A percentile compares a stretch with the other conserved stretches of the same genome.
Conservation (phyloP, 2,797 vertebrate species). For the Lacerta bilineata region DNA sequence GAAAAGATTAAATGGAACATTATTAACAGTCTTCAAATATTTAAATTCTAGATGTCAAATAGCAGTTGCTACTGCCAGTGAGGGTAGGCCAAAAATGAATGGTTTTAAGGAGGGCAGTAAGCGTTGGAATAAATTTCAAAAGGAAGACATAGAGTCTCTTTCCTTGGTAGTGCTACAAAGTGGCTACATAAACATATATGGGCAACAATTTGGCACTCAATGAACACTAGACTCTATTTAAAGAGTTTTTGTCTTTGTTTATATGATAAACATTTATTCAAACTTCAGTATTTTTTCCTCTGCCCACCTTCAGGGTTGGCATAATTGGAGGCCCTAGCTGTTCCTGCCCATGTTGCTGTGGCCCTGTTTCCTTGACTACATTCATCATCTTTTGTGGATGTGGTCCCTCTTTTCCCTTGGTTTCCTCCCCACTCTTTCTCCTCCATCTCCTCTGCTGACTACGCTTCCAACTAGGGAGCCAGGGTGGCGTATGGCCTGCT, state of each 20-base stretch:
- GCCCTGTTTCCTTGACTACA: not conserved
- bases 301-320: constrained; percentile 6
- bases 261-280: not conserved
- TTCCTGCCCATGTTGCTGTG: not conserved
- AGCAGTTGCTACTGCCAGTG: not conserved
- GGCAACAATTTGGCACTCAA: not conserved
- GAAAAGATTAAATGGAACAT: constrained; percentile 1
- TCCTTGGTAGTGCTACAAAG: not conserved
- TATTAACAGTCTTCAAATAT: constrained; percentile 8
- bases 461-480: not conserved
- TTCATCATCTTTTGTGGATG: not conserved
- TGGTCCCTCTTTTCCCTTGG: not conserved
- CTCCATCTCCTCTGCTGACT: not conserved
- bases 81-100: not conserved
- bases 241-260: constrained; percentile 2
- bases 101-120: not conserved
- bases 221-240: constrained; percentile 1
- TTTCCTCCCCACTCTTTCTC: not conserved
- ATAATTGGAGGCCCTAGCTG: not conserved
- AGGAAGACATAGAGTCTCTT: not conserved
- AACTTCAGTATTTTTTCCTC: not conserved
- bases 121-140: constrained; percentile 3
- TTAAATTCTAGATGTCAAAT: constrained; percentile 20
- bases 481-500: not conserved
- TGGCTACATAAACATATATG: constrained; percentile 2